These are phyloP conservation scores for Melangyna quadrimaculata DNA, from an alignment of 2,888 invertebrate species.

Conservation along the genomic window DNA sequence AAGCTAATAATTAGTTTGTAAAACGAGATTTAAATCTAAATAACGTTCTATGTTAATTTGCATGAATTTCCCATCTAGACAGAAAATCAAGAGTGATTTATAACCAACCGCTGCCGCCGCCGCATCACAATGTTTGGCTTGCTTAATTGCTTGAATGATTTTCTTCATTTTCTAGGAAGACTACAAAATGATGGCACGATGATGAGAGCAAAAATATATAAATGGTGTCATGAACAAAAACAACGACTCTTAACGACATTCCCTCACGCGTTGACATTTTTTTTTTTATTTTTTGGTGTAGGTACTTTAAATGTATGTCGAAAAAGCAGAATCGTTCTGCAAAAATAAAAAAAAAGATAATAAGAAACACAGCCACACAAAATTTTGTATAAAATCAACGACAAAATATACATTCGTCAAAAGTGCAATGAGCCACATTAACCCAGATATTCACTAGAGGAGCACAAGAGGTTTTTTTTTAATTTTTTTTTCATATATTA, in stretches of 20 bases:
- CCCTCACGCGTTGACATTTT: constrained; percentile 19
- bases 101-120: too few species aligned
- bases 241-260: constrained; percentile 5
- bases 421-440: constrained; percentile 37
- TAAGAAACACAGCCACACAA: too few species aligned
- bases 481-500: too few species aligned
- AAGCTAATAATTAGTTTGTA: constrained; percentile 4
- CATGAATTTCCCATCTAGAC: background rate
- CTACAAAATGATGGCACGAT: background rate
- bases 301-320: background rate
- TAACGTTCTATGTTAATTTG: background rate
- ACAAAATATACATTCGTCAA: background rate
- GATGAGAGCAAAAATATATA: background rate
- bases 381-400: background rate
- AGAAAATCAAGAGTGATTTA: background rate
- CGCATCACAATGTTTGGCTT: background rate
- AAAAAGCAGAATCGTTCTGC: background rate
- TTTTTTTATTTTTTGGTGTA: too few species aligned
- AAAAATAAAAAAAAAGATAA: background rate
- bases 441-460: constrained; percentile 17
- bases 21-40: constrained; percentile 1
- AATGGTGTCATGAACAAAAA: constrained; percentile 24
- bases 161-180: background rate
- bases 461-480: background rate
- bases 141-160: constrained; percentile 17